Conservation (phyloP, 2,888 invertebrate genomes). For the Rhaphigaster nebulosa region DNA sequence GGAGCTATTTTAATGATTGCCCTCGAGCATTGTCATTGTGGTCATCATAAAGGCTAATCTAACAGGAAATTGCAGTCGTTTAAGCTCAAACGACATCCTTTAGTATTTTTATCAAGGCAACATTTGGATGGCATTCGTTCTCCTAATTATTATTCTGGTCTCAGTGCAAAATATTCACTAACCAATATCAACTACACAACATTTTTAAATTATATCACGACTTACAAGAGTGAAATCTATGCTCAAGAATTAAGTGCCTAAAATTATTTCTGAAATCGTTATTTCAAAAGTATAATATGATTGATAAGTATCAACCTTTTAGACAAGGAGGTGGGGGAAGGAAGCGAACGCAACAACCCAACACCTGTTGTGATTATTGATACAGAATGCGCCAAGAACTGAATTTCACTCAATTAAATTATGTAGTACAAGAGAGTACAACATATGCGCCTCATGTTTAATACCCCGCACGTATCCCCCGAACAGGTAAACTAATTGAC, state of each 20-base stretch:
- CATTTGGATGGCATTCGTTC: neutral
- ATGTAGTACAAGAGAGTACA: neutral
- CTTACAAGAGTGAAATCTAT: too few relatives aligned
- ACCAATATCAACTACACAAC: too few relatives aligned
- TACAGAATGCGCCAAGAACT: neutral
- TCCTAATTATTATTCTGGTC: neutral
- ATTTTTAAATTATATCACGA: too few relatives aligned
- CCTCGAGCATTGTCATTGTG: neutral
- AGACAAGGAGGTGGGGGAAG: too few relatives aligned
- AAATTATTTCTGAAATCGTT: too few relatives aligned
- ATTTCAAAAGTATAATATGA: too few relatives aligned
- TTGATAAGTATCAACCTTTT: too few relatives aligned
- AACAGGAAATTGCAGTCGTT: slow-evolving; percentile 12
- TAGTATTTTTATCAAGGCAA: neutral
- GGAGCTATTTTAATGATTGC: neutral
- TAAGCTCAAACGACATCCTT: neutral
- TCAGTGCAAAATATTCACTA: neutral
- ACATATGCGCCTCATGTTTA: neutral
- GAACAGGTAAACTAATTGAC: neutral
- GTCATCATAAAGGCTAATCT: slow-evolving; percentile 14
- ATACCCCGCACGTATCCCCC: neutral
- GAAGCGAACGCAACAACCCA: too few relatives aligned
- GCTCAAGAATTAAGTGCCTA: too few relatives aligned
- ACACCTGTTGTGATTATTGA: neutral
- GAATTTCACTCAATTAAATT: neutral